Percentiles rank a stretch among this genome's conserved stretches.
phyloP scores from a whole-genome alignment of 2,797 vertebrate genomes.

The Helarctos malayanus region DNA sequence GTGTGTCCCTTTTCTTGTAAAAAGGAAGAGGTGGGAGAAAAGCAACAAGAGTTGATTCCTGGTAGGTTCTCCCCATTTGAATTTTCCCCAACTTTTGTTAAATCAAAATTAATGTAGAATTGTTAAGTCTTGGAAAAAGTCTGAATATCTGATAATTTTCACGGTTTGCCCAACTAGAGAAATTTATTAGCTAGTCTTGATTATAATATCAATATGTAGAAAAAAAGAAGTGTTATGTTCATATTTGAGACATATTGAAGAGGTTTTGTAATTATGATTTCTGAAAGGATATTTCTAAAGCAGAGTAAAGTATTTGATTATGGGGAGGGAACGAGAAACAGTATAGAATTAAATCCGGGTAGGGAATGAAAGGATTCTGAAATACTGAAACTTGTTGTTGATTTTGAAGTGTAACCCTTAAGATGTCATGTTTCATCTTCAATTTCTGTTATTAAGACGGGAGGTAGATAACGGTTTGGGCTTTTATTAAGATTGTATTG shows the following conservation, averaged over 20 bases:
- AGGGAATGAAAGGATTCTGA: constrained; percentile 52
- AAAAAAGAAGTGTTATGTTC: constrained; percentile 17
- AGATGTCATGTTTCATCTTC: constrained; percentile 22
- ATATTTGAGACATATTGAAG: neutral
- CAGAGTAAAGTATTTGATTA: constrained; percentile 51
- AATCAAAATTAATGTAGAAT: constrained; percentile 42
- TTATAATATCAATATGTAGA: constrained; percentile 62
- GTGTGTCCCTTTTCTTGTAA: neutral
- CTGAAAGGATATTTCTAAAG: constrained; percentile 36
- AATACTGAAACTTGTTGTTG: constrained; percentile 46
- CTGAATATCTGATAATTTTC: constrained; percentile 6
- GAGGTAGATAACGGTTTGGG: constrained; percentile 2
- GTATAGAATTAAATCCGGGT: constrained; percentile 10
- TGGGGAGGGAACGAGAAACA: neutral
- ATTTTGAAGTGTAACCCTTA: constrained; percentile 39
- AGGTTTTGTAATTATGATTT: constrained; percentile 52
- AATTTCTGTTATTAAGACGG: constrained; percentile 62
- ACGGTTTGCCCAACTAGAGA: constrained; percentile 36
- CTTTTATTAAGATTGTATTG: constrained; percentile 67
- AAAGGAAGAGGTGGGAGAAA: constrained; percentile 1
- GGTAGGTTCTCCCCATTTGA: neutral
- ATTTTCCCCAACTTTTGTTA: neutral
- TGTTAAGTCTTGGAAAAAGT: neutral
- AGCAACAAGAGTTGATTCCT: constrained; percentile 24
- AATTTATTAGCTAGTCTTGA: constrained; percentile 34